Conservation (phyloP, 30 jellyfish, hydroid and myxozoan species). For the Phacellophora camtschatica region DNA sequence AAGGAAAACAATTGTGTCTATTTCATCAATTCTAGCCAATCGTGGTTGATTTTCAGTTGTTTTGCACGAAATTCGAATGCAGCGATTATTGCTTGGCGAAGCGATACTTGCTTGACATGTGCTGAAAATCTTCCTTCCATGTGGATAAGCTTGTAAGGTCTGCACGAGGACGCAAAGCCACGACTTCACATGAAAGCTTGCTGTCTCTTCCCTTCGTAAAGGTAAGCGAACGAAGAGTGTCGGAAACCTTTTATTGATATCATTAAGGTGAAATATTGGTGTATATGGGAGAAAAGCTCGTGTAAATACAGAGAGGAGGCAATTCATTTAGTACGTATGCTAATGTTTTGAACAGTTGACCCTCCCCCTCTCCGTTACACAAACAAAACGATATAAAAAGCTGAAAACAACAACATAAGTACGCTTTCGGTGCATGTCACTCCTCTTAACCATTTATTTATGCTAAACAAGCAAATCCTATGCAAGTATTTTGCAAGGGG, state of each 20-base stretch:
- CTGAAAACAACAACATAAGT: too few relatives aligned
- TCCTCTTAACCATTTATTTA: too few relatives aligned
- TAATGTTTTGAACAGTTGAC: not conserved
- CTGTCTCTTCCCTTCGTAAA: not conserved
- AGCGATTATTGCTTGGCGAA: not conserved
- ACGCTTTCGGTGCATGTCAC: too few relatives aligned
- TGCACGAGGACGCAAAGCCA: slow-evolving; percentile 63
- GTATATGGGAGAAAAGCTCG: too few relatives aligned
- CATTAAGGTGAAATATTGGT: too few relatives aligned
- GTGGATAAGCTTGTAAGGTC: not conserved
- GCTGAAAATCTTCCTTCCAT: not conserved
- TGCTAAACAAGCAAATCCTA: too few relatives aligned
- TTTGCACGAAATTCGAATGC: not conserved
- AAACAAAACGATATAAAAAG: not conserved
- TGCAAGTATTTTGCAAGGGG: too few relatives aligned
- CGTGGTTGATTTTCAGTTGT: not conserved
- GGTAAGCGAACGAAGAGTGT: not conserved
- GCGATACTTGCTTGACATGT: slow-evolving; percentile 21
- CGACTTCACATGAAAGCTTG: not conserved
- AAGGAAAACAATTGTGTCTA: not conserved
- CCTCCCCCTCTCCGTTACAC: not conserved
- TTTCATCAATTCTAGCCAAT: not conserved
- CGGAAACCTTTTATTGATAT: not conserved
- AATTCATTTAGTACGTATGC: too few relatives aligned
- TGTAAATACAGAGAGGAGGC: too few relatives aligned